Conservation (phyloP, 1,140 invertebrate genomes). For the Zaprionus lachaisei region DNA sequence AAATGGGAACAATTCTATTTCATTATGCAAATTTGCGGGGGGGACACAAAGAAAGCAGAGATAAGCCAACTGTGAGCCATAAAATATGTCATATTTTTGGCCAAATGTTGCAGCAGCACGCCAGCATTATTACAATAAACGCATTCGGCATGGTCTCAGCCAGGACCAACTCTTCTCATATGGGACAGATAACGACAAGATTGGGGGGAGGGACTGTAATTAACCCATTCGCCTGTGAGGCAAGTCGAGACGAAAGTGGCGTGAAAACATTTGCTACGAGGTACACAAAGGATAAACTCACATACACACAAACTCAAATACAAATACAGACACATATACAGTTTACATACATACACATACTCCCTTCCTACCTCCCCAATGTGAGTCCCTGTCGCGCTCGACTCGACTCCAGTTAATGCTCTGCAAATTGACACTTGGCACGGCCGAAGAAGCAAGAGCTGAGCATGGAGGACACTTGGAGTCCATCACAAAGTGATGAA, state of each 20-base stretch:
- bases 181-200: constrained; percentile 39
- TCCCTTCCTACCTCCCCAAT: not conserved
- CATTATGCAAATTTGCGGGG: constrained; percentile 60
- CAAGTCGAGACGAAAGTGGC: constrained; percentile 18
- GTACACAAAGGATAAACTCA: constrained; percentile 5
- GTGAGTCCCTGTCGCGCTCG: not conserved
- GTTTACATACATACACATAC: not conserved
- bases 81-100: constrained; percentile 77
- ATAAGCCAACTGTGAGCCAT: constrained; percentile 63
- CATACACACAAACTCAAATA: not conserved
- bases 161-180: constrained; percentile 31
- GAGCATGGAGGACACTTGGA: constrained; percentile 6
- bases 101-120: constrained; percentile 49
- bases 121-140: constrained; percentile 59
- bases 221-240: constrained; percentile 43
- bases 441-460: not conserved
- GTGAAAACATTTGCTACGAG: constrained; percentile 66
- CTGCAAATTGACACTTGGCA: constrained; percentile 78
- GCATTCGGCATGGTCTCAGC: constrained; percentile 52
- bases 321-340: no score
- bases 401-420: constrained; percentile 56
- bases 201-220: constrained; percentile 42
- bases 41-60: not conserved
- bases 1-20: constrained; percentile 84
- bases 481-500: constrained; percentile 80